Percentiles rank a stretch among this genome's conserved stretches.
Evolutionary conservation across 1,140 invertebrate species (phyloP).

Genomic region (Elysia chlorotica): DNA sequence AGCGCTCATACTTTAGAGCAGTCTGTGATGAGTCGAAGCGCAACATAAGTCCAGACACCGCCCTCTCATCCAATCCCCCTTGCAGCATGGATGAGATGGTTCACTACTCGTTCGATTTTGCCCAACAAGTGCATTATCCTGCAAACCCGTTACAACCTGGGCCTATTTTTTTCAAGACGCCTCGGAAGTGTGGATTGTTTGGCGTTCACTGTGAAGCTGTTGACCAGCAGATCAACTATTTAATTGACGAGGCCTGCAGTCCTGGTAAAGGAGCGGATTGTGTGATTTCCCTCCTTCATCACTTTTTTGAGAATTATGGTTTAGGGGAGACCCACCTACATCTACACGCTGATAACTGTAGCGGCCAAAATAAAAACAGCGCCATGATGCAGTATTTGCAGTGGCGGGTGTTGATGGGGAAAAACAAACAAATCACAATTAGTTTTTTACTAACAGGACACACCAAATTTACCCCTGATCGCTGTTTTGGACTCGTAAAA

Average conservation of each 20-base stretch:
- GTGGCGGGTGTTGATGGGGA: neutral
- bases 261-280: slow-evolving; percentile 29
- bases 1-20: neutral
- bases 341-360: slow-evolving; percentile 29
- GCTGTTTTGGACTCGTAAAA: slow-evolving; percentile 21
- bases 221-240: slow-evolving; percentile 25
- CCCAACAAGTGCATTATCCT: slow-evolving; percentile 40
- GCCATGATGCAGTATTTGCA: slow-evolving; percentile 2
- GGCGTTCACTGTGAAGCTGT: slow-evolving; percentile 32
- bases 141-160: slow-evolving; percentile 36
- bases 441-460: slow-evolving; percentile 20
- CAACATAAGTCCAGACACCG: neutral
- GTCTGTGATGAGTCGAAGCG: neutral
- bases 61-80: neutral
- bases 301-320: slow-evolving; percentile 30
- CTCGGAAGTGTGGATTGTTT: slow-evolving; percentile 39
- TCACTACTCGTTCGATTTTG: slow-evolving; percentile 31
- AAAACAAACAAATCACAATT: neutral
- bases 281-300: slow-evolving; percentile 27
- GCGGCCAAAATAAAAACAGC: slow-evolving; percentile 31
- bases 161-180: slow-evolving; percentile 37
- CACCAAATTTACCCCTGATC: slow-evolving; percentile 17
- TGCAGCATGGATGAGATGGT: neutral
- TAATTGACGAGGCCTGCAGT: slow-evolving; percentile 32
- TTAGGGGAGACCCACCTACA: slow-evolving; percentile 25